A percentile compares a stretch with the other conserved stretches of the same genome.
phyloP scores from a whole-genome alignment of 2,113 vertebrate genomes.

The Puntigrus tetrazona region DNA sequence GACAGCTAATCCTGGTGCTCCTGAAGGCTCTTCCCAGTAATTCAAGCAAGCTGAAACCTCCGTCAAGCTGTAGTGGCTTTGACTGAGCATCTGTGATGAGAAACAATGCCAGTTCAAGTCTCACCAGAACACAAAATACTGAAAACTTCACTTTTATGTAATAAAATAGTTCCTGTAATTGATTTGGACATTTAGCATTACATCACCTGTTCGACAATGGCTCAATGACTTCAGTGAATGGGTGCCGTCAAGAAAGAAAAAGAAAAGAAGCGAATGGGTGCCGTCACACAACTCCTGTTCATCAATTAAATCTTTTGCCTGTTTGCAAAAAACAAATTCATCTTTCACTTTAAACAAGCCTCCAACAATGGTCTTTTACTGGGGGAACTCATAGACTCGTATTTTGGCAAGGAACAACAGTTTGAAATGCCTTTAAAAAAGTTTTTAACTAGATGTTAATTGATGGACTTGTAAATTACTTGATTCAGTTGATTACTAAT shows the following conservation, averaged over 20 bases:
- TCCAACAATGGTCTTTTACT: not conserved
- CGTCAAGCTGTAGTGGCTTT: slow-evolving; percentile 9
- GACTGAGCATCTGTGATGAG: slow-evolving; percentile 8
- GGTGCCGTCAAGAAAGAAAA: too few species aligned
- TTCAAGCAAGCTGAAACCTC: not conserved
- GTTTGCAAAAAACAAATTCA: not conserved
- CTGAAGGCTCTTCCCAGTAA: not conserved
- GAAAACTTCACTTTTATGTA: not conserved
- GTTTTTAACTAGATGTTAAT: not conserved
- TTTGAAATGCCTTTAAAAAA: too few species aligned
- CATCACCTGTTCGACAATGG: not conserved
- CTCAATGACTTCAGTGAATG: not conserved
- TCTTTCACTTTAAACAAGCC: not conserved
- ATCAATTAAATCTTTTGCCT: not conserved
- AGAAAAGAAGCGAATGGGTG: too few species aligned
- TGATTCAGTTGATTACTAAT: too few species aligned
- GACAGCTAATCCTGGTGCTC: not conserved
- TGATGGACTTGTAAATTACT: not conserved
- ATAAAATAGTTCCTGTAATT: not conserved
- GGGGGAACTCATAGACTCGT: too few species aligned
- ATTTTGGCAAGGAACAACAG: too few species aligned
- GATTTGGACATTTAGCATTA: not conserved
- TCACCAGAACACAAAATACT: not conserved
- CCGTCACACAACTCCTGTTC: too few species aligned
- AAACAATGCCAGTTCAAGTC: slow-evolving; percentile 24